Evolutionary conservation across 2,113 vertebrate species (phyloP).

Genomic region (Sterna hirundo): DNA sequence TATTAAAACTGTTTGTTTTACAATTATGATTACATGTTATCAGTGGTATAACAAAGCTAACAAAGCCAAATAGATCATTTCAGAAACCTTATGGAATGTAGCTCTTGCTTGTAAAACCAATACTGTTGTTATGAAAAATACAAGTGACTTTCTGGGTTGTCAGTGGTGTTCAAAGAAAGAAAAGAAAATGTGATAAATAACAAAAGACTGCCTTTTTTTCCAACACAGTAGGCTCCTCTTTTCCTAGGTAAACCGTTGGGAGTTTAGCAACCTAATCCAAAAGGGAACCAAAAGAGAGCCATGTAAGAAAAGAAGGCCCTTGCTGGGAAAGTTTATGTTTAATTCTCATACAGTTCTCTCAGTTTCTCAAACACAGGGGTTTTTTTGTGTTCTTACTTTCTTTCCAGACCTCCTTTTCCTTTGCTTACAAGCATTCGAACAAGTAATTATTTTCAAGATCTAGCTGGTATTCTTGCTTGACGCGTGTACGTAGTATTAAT

Average conservation of each 20-base stretch:
- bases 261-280: neutral
- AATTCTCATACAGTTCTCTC: neutral
- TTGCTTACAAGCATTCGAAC: neutral
- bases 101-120: neutral
- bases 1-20: neutral
- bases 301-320: neutral
- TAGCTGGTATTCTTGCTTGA: neutral
- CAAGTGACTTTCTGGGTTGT: neutral
- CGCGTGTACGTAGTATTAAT: fast-evolving
- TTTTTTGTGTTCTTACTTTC: neutral
- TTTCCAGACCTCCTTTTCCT: neutral
- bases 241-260: neutral
- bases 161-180: neutral
- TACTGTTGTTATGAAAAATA: neutral
- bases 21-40: neutral
- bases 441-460: neutral
- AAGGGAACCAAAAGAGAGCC: neutral
- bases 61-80: neutral
- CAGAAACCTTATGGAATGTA: neutral
- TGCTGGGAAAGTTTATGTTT: neutral
- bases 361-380: neutral
- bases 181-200: neutral
- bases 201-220: neutral
- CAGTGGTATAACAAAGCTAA: neutral
- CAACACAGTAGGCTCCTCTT: neutral